Evolutionary conservation across 2,113 vertebrate species (phyloP).

Genomic region (Hypomesus transpacificus): DNA sequence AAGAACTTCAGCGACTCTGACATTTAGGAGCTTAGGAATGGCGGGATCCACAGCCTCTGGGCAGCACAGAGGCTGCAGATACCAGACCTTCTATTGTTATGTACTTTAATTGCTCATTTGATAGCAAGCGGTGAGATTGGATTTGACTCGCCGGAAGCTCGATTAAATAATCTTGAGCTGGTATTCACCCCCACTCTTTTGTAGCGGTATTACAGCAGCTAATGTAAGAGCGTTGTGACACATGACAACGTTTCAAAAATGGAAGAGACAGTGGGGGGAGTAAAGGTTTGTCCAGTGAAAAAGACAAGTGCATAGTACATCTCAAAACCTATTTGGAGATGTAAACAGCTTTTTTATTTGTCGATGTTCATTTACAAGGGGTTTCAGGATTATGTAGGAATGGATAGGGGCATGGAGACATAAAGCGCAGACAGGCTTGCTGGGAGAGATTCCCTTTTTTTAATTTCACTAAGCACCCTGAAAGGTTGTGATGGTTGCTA

Average conservation of each 20-base stretch:
- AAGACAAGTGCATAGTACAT: too few species aligned
- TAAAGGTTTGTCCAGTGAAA: neutral
- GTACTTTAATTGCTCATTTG: slow-evolving; percentile 28
- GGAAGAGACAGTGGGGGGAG: neutral
- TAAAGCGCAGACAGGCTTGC: neutral
- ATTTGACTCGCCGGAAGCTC: neutral
- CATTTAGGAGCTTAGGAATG: slow-evolving; percentile 45
- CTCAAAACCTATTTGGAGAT: neutral
- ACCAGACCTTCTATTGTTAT: neutral
- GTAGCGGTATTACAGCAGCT: neutral
- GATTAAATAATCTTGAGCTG: neutral
- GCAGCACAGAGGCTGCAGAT: slow-evolving; percentile 3
- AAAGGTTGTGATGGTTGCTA: neutral
- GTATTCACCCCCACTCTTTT: neutral
- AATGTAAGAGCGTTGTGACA: neutral
- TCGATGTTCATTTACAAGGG: too few species aligned
- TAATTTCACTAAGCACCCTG: neutral
- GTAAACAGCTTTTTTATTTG: neutral
- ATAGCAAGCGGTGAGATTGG: slow-evolving; percentile 6
- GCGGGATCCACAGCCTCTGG: slow-evolving; percentile 15
- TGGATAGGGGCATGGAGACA: neutral
- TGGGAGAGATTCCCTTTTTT: neutral
- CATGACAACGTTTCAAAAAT: neutral
- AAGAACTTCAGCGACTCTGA: slow-evolving; percentile 37
- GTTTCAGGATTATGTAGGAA: neutral